Evolutionary conservation across 2,888 invertebrate species (phyloP), one percentile per base, ranked within the genome.

Genomic region (Pammene fasciana): DNA sequence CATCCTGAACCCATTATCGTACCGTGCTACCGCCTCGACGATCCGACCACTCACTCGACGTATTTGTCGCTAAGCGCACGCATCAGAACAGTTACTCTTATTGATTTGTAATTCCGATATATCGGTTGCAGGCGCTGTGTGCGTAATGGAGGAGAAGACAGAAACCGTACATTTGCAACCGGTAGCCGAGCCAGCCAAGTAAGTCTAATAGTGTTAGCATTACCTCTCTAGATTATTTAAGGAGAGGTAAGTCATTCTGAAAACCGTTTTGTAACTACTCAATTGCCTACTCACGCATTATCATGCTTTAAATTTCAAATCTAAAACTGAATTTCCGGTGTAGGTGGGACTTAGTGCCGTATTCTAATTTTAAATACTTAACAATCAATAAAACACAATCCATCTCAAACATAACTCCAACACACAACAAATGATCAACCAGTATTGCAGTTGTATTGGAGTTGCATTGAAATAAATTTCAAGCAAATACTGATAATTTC

Each of bases 91-190:
- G 16, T 36, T 16, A 16, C 13, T 26, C 26, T 34, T 18, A 52
- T 59, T 46, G 52, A 38, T 57, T 56, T 52, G 10, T 57, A 57
- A 59, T 59, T 46, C 46, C 43, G 57, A 57, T 67, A 56, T 59
- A 45, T 41, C 65, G 52, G 52, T 68, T 65, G 52, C 59, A 65
- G 65, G 45, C 64, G 68, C 54, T 59, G 14, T 36, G 18, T 14
- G 13, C 65, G 65, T 64, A 34, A 68, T 72, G 73, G 73, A 70
- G 73, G 75, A 78, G 65, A 79, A 77, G 59, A 64, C 75, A 7
- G 82, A 84, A 72, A 76, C 75, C 26, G 74, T 84, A 46, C 75
- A 76, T 16, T 74, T 84, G 38, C 80, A 79, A 66, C 72, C 78
- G 36, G 68, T 79, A n/a, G 72, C 72, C 26, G 76, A 77, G n/a